Evolutionary conservation across 2,888 invertebrate species (phyloP).

Genomic region (Monochamus alternatus): DNA sequence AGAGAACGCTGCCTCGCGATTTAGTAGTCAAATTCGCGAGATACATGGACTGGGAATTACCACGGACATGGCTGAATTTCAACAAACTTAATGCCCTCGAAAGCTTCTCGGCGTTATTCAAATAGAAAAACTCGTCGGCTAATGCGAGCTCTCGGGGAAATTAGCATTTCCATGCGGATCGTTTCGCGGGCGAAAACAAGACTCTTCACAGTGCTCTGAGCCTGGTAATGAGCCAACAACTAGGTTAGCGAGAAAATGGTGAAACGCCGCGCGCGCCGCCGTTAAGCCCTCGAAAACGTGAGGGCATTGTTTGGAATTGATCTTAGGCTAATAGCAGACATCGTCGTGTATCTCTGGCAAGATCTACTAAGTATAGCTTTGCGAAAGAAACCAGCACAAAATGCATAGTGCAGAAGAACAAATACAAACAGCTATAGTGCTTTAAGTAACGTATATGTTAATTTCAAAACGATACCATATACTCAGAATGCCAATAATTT

Average conservation of each 20-base stretch:
- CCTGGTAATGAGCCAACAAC: slow-evolving; percentile 15
- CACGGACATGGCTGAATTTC: slow-evolving; percentile 7
- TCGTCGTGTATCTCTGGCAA: not conserved
- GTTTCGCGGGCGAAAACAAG: not conserved
- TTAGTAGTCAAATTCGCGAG: slow-evolving; percentile 9
- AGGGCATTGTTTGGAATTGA: slow-evolving; percentile 7
- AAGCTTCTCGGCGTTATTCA: not conserved
- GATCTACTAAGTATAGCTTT: not conserved
- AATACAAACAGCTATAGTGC: slow-evolving; percentile 35
- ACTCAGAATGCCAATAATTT: too few relatives aligned
- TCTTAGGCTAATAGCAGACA: not conserved
- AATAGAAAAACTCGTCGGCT: slow-evolving; percentile 4
- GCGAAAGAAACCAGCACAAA: not conserved
- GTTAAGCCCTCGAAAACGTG: slow-evolving; percentile 15
- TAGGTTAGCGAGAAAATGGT: slow-evolving; percentile 16
- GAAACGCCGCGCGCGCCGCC: slow-evolving; percentile 2
- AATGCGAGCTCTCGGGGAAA: slow-evolving; percentile 9
- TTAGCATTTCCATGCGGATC: slow-evolving; percentile 17
- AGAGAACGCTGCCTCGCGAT: not conserved
- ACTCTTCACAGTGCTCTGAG: slow-evolving; percentile 12
- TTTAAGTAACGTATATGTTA: too few relatives aligned
- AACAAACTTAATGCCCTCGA: slow-evolving; percentile 5
- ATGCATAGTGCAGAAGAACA: slow-evolving; percentile 21
- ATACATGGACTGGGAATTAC: slow-evolving; percentile 2
- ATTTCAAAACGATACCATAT: too few relatives aligned